phyloP scores from a whole-genome alignment of 2,797 vertebrate genomes.

The Alcedo atthis region DNA sequence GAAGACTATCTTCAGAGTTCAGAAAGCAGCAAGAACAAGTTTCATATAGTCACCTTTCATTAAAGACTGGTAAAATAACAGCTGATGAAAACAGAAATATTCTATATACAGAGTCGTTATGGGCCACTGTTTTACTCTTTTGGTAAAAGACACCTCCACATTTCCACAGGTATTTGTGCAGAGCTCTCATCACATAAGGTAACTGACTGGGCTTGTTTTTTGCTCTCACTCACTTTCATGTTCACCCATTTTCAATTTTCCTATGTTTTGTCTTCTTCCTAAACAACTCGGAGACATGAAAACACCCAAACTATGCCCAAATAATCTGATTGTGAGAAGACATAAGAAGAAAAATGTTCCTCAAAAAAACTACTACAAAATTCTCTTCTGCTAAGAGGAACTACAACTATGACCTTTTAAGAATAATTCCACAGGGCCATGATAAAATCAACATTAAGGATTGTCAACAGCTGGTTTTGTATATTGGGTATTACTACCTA shows the following conservation, averaged over 20 bases:
- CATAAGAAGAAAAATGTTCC: not conserved
- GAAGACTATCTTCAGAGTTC: not conserved
- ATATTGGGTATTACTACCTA: not conserved
- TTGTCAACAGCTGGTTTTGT: not conserved
- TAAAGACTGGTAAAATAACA: not conserved
- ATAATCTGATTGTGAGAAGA: not conserved
- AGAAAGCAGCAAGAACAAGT: not conserved
- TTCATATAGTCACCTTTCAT: not conserved
- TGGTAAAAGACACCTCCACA: not conserved
- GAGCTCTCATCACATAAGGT: not conserved
- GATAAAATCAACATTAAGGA: not conserved
- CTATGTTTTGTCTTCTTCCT: not conserved
- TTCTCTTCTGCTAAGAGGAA: not conserved
- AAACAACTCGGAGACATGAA: not conserved
- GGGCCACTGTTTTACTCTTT: not conserved
- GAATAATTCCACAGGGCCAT: not conserved
- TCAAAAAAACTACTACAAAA: not conserved
- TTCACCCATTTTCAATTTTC: not conserved
- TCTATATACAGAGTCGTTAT: fast-evolving
- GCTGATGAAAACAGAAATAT: not conserved
- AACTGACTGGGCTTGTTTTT: not conserved
- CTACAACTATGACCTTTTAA: not conserved
- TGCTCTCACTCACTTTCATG: not conserved
- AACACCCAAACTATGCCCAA: not conserved
- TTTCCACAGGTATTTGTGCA: not conserved